Evolutionary conservation across 2,113 vertebrate species (phyloP).

Genomic region (Triplophysa rosa): DNA sequence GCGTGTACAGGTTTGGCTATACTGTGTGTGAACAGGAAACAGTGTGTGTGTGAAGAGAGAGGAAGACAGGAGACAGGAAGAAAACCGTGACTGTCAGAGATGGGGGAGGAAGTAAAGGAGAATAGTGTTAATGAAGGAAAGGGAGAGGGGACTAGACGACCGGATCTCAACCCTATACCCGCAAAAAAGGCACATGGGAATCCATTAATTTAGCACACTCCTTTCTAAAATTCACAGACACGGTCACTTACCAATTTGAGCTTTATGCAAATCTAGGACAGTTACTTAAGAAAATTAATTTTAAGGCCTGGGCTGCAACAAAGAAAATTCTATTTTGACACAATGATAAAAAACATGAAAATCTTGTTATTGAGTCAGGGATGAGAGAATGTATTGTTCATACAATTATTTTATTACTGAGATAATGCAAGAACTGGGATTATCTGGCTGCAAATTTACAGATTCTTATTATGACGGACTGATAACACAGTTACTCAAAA

Average conservation of each 20-base stretch:
- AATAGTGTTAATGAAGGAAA: slow-evolving; percentile 12
- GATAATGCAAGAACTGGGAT: not conserved
- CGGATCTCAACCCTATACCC: not conserved
- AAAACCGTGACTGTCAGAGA: not conserved
- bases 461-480: not conserved
- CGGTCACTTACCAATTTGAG: not conserved
- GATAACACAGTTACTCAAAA: no score
- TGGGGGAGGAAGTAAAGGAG: slow-evolving; percentile 21
- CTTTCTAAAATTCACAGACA: not conserved
- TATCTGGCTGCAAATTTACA: not conserved
- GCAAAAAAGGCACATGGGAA: not conserved
- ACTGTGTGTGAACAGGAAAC: slow-evolving; percentile 42
- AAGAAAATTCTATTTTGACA: not conserved
- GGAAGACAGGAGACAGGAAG: slow-evolving; percentile 45
- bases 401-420: no score
- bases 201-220: not conserved
- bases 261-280: not conserved
- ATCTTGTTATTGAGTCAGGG: not conserved
- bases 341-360: not conserved
- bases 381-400: not conserved
- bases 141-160: not conserved
- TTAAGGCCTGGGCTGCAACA: not conserved
- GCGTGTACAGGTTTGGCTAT: no score
- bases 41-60: slow-evolving; percentile 59
- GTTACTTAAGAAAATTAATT: not conserved